These are phyloP conservation scores for Bimastos eiseni DNA, from an alignment of 2,888 invertebrate species.

Conservation along the genomic window DNA sequence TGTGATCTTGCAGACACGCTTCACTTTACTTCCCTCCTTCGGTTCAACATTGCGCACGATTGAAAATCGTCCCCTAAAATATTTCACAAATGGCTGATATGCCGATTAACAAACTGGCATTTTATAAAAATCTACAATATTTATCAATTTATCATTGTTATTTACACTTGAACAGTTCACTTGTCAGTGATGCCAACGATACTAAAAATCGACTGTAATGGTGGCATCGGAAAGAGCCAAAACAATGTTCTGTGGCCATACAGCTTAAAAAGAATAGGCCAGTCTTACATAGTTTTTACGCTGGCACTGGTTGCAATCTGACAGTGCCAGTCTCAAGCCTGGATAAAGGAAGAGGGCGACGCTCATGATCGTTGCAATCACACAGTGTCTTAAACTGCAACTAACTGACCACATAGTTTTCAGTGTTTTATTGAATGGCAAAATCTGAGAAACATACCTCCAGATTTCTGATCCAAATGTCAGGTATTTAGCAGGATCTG, in stretches of 20 bases:
- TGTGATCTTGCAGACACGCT: constrained; percentile 82
- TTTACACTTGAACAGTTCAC: background rate
- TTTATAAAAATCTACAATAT: background rate
- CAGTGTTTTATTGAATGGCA: background rate
- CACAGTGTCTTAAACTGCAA: too few relatives aligned
- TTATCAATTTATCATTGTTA: background rate
- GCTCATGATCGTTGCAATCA: too few relatives aligned
- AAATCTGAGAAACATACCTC: constrained; percentile 39
- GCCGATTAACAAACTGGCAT: background rate
- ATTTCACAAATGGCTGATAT: background rate
- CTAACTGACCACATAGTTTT: background rate
- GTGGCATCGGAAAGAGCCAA: too few relatives aligned
- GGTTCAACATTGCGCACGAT: constrained; percentile 66
- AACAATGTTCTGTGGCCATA: too few relatives aligned
- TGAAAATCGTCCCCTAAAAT: constrained; percentile 78
- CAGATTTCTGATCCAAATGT: constrained; percentile 44
- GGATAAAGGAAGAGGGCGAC: too few relatives aligned
- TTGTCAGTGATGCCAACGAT: too few relatives aligned
- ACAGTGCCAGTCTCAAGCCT: too few relatives aligned
- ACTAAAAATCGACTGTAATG: too few relatives aligned
- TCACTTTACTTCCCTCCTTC: constrained; percentile 66
- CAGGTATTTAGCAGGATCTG: constrained; percentile 41
- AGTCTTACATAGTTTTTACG: too few relatives aligned
- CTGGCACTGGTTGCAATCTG: too few relatives aligned
- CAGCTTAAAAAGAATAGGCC: too few relatives aligned